These are phyloP conservation scores for Epinephelus malabaricus DNA, from an alignment of 2,797 vertebrate genomes.

Conservation along the genomic window DNA sequence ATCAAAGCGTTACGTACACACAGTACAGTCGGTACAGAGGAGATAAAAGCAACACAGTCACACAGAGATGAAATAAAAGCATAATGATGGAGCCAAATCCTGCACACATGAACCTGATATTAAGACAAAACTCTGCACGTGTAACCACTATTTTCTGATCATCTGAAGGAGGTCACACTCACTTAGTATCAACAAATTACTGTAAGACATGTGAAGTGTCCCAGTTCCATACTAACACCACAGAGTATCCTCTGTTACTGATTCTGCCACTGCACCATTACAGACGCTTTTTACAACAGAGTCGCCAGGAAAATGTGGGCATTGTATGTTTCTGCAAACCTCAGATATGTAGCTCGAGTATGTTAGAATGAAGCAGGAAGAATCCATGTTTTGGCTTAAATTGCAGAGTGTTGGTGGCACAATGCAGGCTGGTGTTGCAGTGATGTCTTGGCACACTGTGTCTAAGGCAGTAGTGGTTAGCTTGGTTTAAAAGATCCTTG, in stretches of 20 bases:
- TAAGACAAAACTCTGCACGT: neutral
- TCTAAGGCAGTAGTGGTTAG: too few relatives aligned
- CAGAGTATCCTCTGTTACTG: neutral
- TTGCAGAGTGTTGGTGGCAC: too few relatives aligned
- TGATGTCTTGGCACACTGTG: too few relatives aligned
- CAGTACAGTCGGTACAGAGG: slow-evolving; percentile 8
- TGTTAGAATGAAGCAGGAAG: too few relatives aligned
- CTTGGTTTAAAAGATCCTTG: too few relatives aligned
- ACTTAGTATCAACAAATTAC: neutral
- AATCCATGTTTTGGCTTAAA: too few relatives aligned
- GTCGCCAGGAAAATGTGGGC: too few relatives aligned
- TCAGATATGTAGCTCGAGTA: too few relatives aligned
- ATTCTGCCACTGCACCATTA: neutral
- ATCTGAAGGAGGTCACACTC: neutral
- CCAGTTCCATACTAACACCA: neutral
- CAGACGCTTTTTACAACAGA: too few relatives aligned
- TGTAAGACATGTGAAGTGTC: neutral
- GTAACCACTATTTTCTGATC: slow-evolving; percentile 11
- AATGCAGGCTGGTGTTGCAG: too few relatives aligned
- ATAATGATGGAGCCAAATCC: slow-evolving; percentile 2
- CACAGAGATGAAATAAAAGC: slow-evolving; percentile 16
- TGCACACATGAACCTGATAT: neutral
- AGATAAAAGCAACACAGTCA: slow-evolving; percentile 47
- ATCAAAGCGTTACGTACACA: slow-evolving; percentile 46
- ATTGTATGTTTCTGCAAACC: too few relatives aligned